Evolutionary conservation across 1,140 invertebrate species (phyloP), one percentile per base, ranked within the genome.

Genomic region (Aphaenogaster ashmeadi): DNA sequence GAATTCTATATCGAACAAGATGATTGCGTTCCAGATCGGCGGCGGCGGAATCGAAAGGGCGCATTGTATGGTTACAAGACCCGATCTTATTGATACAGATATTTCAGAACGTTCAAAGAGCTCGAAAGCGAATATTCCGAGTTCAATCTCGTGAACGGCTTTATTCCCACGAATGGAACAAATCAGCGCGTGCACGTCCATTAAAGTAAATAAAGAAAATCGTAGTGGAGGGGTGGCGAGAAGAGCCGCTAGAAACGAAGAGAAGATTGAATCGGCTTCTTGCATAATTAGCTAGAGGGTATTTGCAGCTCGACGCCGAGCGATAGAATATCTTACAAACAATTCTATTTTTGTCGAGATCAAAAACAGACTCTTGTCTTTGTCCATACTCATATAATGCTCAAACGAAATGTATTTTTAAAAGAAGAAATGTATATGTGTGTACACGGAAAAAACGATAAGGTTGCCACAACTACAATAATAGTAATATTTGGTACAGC

Each of bases 261-360:
- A 60, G 66, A 77, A 90, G 89, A 92, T 91, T 85, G 91, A 92
- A 92, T 92, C 89, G 87, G 88, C 91, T 91, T 93, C 88, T 92
- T 89, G 91, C 91, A 93, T 92, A 93, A 93, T 93, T 79, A 79
- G 38, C 50, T 18, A 33, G 11, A 50, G n/a, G 64, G 38, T 69
- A 69, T 38, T 54, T 27, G 47, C 64, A 36, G 9, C 3, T 64
- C n/a, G 36, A n/a, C 44, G 44, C 6, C n/a, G 18, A 18, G 18
- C 27, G 21, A 54, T 60, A 36, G 9, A 81, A 67, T 64, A 27
- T 69, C 6, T 44, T 47, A 69, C 8, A 21, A 47, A 41, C 36
- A 41, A 41, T 71, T 41, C 9, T 27, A 15, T 47, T 27, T 11
- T 64, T 13, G 13, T 21, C 9, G 21, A 11, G 0, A 27, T 27